Evolutionary conservation across 2,113 vertebrate species (phyloP), one percentile per base, ranked within the genome.

Genomic region (Trematomus loennbergii): DNA sequence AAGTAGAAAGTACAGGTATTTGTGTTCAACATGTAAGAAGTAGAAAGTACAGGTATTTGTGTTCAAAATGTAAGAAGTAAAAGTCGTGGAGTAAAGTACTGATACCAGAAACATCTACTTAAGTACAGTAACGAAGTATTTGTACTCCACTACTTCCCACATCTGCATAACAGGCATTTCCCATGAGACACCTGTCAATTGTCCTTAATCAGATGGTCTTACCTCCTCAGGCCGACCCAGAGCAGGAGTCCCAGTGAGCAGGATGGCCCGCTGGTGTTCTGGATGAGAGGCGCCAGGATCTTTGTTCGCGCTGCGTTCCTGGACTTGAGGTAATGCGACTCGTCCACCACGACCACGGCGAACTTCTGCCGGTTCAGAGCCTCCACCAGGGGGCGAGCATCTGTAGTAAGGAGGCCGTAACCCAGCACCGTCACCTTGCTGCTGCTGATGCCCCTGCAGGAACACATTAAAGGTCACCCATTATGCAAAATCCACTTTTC

Each of bases 171-270:
- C 13, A 8, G 12, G 11, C 2, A 40, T 43, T 16, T 25, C n/a
- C 46, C 54, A 67, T 1, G 22, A 16, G 29, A 53, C 2, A 4
- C 54, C 58, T 67, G 79, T 75, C 70, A 60, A 69, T 20, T 52
- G 68, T 67, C 45, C 73, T 73, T 33, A 20, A 76, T 55, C 65
- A 13, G n/a, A 18, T 53, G 40, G 15, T 25, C 53, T 89, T 87
- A 94, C 93, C 97, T 99, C 98, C 90, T 99, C 98, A 40, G 98
- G 97, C 77, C 98, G 96, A 90, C 97, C 97, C 70, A 99, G 89
- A n/a, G 97, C 98, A 9, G 98, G 98, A n/a, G 97, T 99, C 74
- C 98, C 98, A 6, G 98, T 98, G 36, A 99, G 97, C 71, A 99
- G 96, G 90, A 99, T 73, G 81, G 97, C 96, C 77, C 96, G 92